Base-by-base conservation (phyloP, 2,113 vertebrate genomes). In the Morone saxatilis region DNA sequence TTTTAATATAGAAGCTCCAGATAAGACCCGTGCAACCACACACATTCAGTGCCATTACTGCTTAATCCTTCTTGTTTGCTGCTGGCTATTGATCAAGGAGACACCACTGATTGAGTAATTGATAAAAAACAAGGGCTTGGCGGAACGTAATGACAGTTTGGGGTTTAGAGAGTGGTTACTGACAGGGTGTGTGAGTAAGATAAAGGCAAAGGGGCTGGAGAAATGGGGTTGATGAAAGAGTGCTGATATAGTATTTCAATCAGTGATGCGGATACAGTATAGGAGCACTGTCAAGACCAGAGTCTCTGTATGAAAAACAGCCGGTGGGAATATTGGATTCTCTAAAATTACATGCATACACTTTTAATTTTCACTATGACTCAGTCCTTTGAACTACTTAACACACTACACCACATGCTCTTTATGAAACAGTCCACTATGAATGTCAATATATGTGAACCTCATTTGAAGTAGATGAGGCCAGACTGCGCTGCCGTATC, bases 31-130 rank as follows among this genome's bases (percentile, higher is more conserved):
- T 47, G 7, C n/a, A 59, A 59, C 13, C 13, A 16, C 31, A 17
- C 1, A 0, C 48, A 40, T 45, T 72, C 40, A 25, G 3, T 14
- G 4, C 0, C 19, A 16, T 50, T 53, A 8, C 56, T 51, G 20
- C 53, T 59, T 75, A 69, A 71, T 81, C 20, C 8, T 16, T 69
- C 8, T 40, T 50, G 57, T 51, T 56, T 1, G 54, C 59, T 36
- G 20, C n/a, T 20, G 41, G 0, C 25, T 78, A 88, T 84, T 71
- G 86, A 90, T 88, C 78, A 70, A 19, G 31, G 56, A 41, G 43
- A 76, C 66, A 54, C n/a, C 17, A 9, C 14, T 50, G 84, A 85
- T 62, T 75, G 76, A 76, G 68, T 53, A 61, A 51, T 51, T 65
- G 78, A 73, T 85, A 25, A 68, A 43, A 75, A 78, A 73, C 5